Evolutionary conservation across 2,113 vertebrate species (phyloP).

Genomic region (Seriola dumerili): DNA sequence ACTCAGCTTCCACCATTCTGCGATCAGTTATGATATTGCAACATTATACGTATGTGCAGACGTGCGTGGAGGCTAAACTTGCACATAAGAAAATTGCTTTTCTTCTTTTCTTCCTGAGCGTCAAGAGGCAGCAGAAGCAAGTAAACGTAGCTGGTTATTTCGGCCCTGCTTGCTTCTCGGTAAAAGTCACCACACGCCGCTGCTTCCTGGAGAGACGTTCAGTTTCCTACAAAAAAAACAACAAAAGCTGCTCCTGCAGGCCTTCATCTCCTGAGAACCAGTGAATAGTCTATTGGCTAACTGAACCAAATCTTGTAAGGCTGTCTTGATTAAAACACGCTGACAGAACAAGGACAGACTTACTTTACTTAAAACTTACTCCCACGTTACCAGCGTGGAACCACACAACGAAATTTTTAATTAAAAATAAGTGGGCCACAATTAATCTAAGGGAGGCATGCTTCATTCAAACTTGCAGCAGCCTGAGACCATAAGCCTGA

Average conservation of each 20-base stretch:
- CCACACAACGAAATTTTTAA: conserved; percentile 78
- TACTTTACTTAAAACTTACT: conserved; percentile 71
- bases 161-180: no score
- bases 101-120: no score
- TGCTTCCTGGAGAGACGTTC: neutral
- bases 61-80: no score
- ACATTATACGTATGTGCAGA: no score
- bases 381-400: conserved; percentile 66
- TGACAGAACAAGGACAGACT: conserved; percentile 71
- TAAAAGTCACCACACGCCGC: no score
- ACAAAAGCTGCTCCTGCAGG: conserved; percentile 19
- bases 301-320: conserved; percentile 42
- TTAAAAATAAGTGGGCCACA: conserved; percentile 81
- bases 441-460: conserved; percentile 72
- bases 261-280: conserved; percentile 40
- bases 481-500: conserved; percentile 46
- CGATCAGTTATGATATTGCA: no score
- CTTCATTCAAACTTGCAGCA: conserved; percentile 59
- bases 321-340: conserved; percentile 67
- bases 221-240: neutral
- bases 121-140: no score
- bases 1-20: no score
- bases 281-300: conserved; percentile 35
- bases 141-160: no score
- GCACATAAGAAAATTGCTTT: no score